Percentiles rank a stretch among this genome's conserved stretches.
Conservation (phyloP, 2,113 vertebrate genomes). For the Syngnathus floridae region DNA sequence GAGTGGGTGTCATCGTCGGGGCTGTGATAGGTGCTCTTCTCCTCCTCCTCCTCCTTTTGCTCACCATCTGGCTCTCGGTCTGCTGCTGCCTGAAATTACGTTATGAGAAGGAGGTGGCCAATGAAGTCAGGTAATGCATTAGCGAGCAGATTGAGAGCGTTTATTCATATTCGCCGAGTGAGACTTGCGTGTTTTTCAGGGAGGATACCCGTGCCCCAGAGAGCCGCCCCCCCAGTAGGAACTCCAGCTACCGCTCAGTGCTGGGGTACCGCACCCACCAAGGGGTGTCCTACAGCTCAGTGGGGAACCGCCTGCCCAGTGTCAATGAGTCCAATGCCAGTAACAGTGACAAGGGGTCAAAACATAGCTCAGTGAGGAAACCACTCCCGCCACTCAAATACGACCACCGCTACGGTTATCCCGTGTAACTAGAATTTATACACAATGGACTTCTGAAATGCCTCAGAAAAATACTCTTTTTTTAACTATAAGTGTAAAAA, state of each 20-base stretch:
- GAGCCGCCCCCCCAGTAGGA: conserved; percentile 57
- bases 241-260: conserved; percentile 63
- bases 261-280: conserved; percentile 64
- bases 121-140: conserved; percentile 76
- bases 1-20: conserved; percentile 72
- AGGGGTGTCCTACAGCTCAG: conserved; percentile 49
- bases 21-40: conserved; percentile 77
- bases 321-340: conserved; percentile 24
- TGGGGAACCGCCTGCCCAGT: conserved; percentile 15
- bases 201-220: conserved; percentile 66
- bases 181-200: conserved; percentile 33
- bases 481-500: not conserved
- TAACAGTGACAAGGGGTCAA: conserved; percentile 2
- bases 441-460: not conserved
- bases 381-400: conserved; percentile 37
- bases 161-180: not conserved
- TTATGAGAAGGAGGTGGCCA: conserved; percentile 74
- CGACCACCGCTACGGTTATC: conserved; percentile 63
- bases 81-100: conserved; percentile 74
- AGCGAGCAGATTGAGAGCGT: not conserved
- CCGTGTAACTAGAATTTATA: conserved; percentile 49
- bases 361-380: not conserved
- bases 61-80: conserved; percentile 79
- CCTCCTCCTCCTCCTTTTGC: conserved; percentile 71
- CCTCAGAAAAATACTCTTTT: not conserved